Evolutionary conservation across 2,113 vertebrate genomes (phyloP).

Genomic region (Hemicordylus capensis): DNA sequence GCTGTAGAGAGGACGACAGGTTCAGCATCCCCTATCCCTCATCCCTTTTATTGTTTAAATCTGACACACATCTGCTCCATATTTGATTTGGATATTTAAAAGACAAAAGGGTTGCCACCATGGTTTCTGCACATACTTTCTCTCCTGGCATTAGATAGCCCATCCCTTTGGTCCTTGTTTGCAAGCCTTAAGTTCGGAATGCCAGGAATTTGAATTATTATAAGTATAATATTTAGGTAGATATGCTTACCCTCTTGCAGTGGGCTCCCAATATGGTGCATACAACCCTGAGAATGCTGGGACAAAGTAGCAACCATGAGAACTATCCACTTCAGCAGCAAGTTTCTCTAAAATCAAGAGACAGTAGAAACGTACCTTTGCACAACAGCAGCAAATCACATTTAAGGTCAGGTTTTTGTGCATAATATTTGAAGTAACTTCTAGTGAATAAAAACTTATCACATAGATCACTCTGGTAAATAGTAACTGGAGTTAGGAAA

Average conservation of each 20-base stretch:
- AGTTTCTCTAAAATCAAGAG: conserved; percentile 83
- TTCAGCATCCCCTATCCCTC: neutral
- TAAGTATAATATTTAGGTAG: neutral
- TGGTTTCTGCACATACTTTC: neutral
- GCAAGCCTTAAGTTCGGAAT: neutral
- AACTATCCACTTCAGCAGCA: conserved; percentile 89
- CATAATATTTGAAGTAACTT: neutral
- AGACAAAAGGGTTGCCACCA: neutral
- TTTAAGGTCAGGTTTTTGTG: neutral
- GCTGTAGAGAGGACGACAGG: too few species aligned
- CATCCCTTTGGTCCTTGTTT: neutral
- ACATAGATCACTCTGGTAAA: neutral
- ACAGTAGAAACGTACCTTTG: conserved; percentile 44
- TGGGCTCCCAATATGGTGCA: conserved; percentile 98
- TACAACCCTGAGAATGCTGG: conserved; percentile 98
- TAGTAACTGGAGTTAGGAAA: neutral
- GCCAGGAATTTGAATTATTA: neutral
- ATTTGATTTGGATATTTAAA: neutral
- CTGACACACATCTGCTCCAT: neutral
- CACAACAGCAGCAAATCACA: conserved; percentile 7
- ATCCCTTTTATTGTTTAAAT: neutral
- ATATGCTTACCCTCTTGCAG: conserved; percentile 90
- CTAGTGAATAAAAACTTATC: neutral
- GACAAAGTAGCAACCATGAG: conserved; percentile 97
- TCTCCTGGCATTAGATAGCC: neutral